Base-by-base conservation (phyloP, 2,113 vertebrate species). In the Dascyllus trimaculatus region DNA sequence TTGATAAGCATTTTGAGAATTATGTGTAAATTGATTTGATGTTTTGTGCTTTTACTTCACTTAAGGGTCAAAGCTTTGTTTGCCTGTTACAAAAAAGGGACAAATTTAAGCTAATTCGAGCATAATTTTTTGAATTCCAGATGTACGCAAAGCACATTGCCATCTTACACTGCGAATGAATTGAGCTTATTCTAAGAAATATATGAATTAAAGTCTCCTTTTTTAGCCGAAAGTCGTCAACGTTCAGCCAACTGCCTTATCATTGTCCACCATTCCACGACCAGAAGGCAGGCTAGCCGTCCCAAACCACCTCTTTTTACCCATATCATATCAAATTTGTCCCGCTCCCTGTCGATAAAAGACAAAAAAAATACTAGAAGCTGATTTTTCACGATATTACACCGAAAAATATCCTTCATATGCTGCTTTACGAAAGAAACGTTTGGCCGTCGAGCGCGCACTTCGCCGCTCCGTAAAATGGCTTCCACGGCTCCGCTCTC, bases 401-500 rank as follows among this genome's bases (percentile, higher is more conserved):
- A 62, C 69, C 54, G 68, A 63, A 79, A 79, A 85, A 78, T 7
- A 15, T 66, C 83, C 68, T 83, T 18, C 40, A 66, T 48, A 78
- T 66, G 64, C 72, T 52, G 80, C 45, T 38, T 22, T 4, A 22
- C 57, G 49, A 29, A 35, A 35, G 7, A 10, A 35, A 8, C 8
- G 6, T 6, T 6, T 35, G 79, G 53, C 59, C 17, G 18, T 73
- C 45, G 54, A 43, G 88, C 71, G 56, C 65, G 71, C 84, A 11
- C 62, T 57, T 62, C 4, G 77, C 84, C 64, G 90, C 90, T 92
- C 90, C 32, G 91, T 93, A 92, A 92, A 93, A 93, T 93, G 92
- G 93, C 93, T 78, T 89, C 92, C 92, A 46, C 80, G 93, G 94
- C 94, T 95, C 93, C 93, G 51, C 51, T 91, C 94, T 94, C 91